Conservation (phyloP, 2,888 invertebrate genomes). For the Incurvaria masculella region DNA sequence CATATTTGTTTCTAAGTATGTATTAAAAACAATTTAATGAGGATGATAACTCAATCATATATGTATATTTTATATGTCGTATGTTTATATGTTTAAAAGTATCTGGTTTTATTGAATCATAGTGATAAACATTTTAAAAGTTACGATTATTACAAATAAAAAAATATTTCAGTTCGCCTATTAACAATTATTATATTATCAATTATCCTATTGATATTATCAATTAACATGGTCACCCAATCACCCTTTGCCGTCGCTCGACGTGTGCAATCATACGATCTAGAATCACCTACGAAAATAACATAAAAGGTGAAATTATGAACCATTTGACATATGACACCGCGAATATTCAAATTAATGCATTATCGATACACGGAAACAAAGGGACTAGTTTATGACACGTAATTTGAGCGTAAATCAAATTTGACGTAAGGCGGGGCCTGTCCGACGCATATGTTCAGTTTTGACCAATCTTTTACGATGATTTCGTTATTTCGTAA, state of each 20-base stretch:
- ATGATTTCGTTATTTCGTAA: neutral
- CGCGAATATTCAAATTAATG: conserved; percentile 58
- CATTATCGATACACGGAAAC: conserved; percentile 42
- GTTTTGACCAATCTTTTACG: conserved; percentile 22
- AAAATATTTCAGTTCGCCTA: no score
- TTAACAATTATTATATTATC: no score
- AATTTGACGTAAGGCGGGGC: conserved; percentile 52
- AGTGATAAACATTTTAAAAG: no score
- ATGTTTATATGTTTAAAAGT: no score
- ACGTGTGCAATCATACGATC: neutral
- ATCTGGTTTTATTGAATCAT: no score
- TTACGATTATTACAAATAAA: no score
- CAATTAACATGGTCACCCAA: no score
- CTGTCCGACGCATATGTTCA: conserved; percentile 52
- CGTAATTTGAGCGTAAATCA: conserved; percentile 56
- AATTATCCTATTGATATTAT: no score
- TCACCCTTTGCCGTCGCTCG: neutral
- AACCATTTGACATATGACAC: conserved; percentile 57
- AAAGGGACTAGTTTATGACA: conserved; percentile 29
- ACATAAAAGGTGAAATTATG: conserved; percentile 36
- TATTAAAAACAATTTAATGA: no score
- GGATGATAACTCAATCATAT: no score
- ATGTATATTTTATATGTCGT: no score
- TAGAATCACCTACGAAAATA: neutral
- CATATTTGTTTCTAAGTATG: no score